phyloP scores from a whole-genome alignment of 2,888 invertebrate genomes.

The Noctua comes region DNA sequence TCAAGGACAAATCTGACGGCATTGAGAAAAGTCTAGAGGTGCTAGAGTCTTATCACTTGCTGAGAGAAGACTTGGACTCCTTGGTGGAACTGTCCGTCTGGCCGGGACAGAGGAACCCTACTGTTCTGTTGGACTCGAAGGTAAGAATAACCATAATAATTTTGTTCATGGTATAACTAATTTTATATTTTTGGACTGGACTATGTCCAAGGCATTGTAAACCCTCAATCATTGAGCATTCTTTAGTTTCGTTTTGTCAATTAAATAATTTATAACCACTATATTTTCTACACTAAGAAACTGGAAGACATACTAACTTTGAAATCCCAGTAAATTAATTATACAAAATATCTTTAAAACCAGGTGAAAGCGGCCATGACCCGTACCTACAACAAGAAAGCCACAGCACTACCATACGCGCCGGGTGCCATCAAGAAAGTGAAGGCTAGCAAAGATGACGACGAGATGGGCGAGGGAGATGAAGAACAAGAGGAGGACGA shows the following conservation, averaged over 20 bases:
- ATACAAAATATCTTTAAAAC: not conserved
- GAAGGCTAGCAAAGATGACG: conserved; percentile 78
- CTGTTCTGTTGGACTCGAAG: conserved; percentile 94
- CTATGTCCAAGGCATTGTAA: not conserved
- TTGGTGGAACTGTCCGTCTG: conserved; percentile 96
- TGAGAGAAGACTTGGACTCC: conserved; percentile 97
- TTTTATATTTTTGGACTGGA: not conserved
- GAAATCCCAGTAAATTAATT: not conserved
- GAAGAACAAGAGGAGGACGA: conserved; percentile 91
- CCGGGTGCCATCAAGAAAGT: conserved; percentile 91
- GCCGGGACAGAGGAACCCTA: conserved; percentile 94
- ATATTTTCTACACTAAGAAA: not conserved
- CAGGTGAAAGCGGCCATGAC: conserved; percentile 98
- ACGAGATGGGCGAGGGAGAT: conserved; percentile 74
- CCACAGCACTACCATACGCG: conserved; percentile 94
- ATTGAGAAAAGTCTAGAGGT: conserved; percentile 93
- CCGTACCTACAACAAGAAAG: conserved; percentile 96
- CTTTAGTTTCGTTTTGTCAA: not conserved
- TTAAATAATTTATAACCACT: too few species aligned
- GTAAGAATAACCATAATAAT: conserved; percentile 73
- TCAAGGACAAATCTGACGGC: conserved; percentile 93
- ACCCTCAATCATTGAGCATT: not conserved
- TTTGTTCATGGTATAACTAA: not conserved
- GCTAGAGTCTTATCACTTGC: conserved; percentile 95
- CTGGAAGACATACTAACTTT: not conserved